Evolutionary conservation across 2,888 invertebrate genomes (phyloP), one percentile per base, ranked within the genome.

Genomic region (Nasonovia ribisnigri): DNA sequence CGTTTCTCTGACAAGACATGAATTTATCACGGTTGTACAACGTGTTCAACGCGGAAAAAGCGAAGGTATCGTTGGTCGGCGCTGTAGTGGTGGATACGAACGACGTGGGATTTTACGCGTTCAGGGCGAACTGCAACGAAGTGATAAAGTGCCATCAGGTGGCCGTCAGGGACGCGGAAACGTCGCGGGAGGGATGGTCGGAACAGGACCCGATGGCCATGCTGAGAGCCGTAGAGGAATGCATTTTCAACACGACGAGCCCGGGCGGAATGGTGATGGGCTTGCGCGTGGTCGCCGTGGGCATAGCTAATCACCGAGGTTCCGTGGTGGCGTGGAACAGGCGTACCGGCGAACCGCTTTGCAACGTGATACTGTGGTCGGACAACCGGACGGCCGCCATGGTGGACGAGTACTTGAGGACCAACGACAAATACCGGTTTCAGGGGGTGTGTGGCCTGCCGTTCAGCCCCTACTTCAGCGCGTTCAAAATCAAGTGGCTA

Each of bases 311-410:
- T 96, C 99, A 99, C 96, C 96, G 99, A 94, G 99, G 99, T 96
- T 99, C 99, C 0, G 98, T 99, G 20, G 97, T 99, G 93, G 98
- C 99, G 0, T 99, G 99, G 99, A 98, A 99, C 96, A 97, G 97
- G 95, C 95, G 96, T 1, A 99, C 99, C 0, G 99, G 97, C 94
- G 96, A 98, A 95, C 99, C 99, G 0, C 96, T 99, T 6, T 97
- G 99, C 95, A 99, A 99, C 96, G 99, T 99, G 0, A 98, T 99
- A 94, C 87, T 54, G 36, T 77, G 51, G 94, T 87, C 87, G 60
- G 91, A 93, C 46, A 57, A 84, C 16, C 26, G 93, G 36, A 6
- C 93, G 8, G 54, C 57, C 54, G 6, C 36, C 24, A 57, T 84
- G 84, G 89, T 57, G 10, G 26, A 89, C 46, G 57, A 57, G 24